Percentiles rank a stretch among this genome's conserved stretches.
These are phyloP conservation scores for Caenorhabditis briggsae DNA, from an alignment of 1,140 invertebrate species.

Conservation along the genomic window DNA sequence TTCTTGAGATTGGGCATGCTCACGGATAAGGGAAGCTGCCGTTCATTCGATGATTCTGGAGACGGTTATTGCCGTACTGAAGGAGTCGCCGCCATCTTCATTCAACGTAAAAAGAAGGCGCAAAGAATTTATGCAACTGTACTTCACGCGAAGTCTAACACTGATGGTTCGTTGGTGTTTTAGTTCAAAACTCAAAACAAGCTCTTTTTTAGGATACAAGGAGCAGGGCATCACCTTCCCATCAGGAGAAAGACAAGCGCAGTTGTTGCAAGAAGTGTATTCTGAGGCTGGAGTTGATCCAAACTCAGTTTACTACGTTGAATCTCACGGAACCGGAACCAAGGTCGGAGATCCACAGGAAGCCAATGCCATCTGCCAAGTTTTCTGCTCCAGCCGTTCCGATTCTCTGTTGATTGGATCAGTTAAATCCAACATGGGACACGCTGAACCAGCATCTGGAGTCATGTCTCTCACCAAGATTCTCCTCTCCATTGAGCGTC, in stretches of 20 bases:
- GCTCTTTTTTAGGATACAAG: slow-evolving; percentile 82
- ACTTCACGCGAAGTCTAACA: slow-evolving; percentile 88
- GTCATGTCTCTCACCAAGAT: slow-evolving; percentile 79
- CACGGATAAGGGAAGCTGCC: slow-evolving; percentile 88
- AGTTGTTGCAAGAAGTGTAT: slow-evolving; percentile 89
- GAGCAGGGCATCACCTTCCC: slow-evolving; percentile 88
- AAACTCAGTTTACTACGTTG: slow-evolving; percentile 87
- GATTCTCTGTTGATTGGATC: slow-evolving; percentile 90
- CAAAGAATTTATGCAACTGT: slow-evolving; percentile 88
- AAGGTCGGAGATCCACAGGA: slow-evolving; percentile 92
- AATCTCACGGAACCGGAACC: slow-evolving; percentile 96
- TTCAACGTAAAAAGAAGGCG: slow-evolving; percentile 86
- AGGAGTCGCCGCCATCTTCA: slow-evolving; percentile 85
- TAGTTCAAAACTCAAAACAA: not conserved
- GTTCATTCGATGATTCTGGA: slow-evolving; percentile 89
- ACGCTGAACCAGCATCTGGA: slow-evolving; percentile 93
- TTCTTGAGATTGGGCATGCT: slow-evolving; percentile 93
- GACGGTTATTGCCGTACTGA: slow-evolving; percentile 94
- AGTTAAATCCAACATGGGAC: slow-evolving; percentile 97
- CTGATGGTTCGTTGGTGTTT: slow-evolving; percentile 82
- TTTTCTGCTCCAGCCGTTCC: slow-evolving; percentile 87
- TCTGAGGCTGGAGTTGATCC: slow-evolving; percentile 87
- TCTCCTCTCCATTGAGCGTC: slow-evolving; percentile 86
- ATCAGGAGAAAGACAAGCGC: slow-evolving; percentile 87
- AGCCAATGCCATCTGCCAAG: slow-evolving; percentile 90